Evolutionary conservation across 2,113 vertebrate genomes (phyloP), one percentile per base, ranked within the genome.

Genomic region (Malurus alboscapulatus): DNA sequence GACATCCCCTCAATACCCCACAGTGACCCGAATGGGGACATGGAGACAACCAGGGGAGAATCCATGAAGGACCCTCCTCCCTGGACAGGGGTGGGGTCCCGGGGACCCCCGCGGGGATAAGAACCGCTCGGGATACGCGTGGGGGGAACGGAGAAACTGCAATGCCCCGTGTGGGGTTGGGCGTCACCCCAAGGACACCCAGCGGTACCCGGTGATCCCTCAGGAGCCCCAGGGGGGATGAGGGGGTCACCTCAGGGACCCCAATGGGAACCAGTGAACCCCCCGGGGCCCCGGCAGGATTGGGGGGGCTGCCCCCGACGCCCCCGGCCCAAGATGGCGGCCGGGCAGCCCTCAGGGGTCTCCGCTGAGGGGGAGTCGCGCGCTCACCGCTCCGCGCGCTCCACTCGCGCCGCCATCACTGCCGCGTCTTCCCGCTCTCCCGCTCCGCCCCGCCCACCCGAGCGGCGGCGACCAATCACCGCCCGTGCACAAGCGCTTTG

Each of bases 401-500:
- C 79, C 79, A 69, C 15, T 21, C 17, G 38, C 34, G 34, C 78
- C 36, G 79, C 79, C 79, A 82, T 82, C 20, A 19, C 34, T n/a
- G 22, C 78, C 29, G 18, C 29, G 3, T 5, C 65, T 59, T 59
- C 79, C 79, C 79, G 79, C 79, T 27, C 79, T 34, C 40, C 36
- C 15, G 18, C 29, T 24, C 34, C 24, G 44, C 34, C 36, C 78
- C 65, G 25, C 66, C 79, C 66, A 69, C 45, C 15, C 18, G 2
- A 1, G 3, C 7, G 3, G 2, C 4, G 4, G 1, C 4, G 11
- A 1, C 54, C 65, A 59, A 79, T 66, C 62, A 66, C 5, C 15
- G 32, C 38, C 50, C 4, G 38, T 18, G 2, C 2, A 15, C 15
- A 2, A 13, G 4, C 10, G 2, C 0, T 34, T 27, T 17, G 5